These are phyloP conservation scores for Brevipalpus yothersi DNA, from an alignment of 1,140 invertebrate genomes.

Conservation along the genomic window DNA sequence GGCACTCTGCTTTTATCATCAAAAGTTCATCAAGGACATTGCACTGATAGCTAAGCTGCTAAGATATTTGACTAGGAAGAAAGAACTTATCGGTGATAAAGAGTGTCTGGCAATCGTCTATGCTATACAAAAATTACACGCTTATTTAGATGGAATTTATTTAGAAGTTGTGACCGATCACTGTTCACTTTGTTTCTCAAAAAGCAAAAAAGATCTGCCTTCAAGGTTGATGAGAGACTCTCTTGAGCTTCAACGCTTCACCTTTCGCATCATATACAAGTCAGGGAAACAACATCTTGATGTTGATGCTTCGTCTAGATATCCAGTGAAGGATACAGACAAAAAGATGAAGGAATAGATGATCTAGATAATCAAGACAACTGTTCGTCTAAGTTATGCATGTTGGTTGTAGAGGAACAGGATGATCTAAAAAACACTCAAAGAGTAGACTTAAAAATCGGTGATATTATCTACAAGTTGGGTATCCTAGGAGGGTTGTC, in stretches of 20 bases:
- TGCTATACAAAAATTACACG: too few relatives aligned
- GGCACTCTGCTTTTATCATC: background rate
- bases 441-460: too few relatives aligned
- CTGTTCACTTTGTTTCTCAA: conserved; percentile 22
- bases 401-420: background rate
- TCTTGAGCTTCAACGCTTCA: conserved; percentile 23
- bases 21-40: background rate
- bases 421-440: background rate
- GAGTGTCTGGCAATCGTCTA: too few relatives aligned
- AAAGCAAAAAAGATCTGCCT: conserved; percentile 18
- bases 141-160: too few relatives aligned
- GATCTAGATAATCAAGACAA: too few relatives aligned
- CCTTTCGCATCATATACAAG: conserved; percentile 21
- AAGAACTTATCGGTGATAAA: too few relatives aligned
- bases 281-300: conserved; percentile 3
- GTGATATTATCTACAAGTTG: too few relatives aligned
- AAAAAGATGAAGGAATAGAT: background rate
- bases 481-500: too few relatives aligned
- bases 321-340: background rate
- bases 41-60: background rate
- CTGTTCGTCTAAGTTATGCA: too few relatives aligned
- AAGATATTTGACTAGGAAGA: background rate
- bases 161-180: conserved; percentile 28
- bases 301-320: background rate
- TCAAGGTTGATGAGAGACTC: conserved; percentile 24